Percentiles rank a stretch among this genome's conserved stretches.
Conservation (phyloP, 2,113 vertebrate genomes). For the Chamaetylas fuelleborni region DNA sequence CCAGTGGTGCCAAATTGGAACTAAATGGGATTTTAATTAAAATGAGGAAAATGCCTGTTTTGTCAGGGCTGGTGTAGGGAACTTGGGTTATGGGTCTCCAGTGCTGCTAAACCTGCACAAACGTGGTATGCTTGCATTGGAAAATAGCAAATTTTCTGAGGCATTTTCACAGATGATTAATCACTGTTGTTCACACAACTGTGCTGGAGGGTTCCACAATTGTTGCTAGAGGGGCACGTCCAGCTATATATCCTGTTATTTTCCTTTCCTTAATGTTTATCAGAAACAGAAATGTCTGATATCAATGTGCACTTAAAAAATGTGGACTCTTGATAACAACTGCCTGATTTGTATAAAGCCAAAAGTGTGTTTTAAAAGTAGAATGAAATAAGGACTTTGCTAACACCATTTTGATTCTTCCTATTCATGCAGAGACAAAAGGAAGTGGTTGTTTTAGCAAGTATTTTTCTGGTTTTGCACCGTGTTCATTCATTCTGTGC, state of each 20-base stretch:
- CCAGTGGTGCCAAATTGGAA: not conserved
- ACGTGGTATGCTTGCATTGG: not conserved
- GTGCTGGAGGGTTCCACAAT: too few relatives aligned
- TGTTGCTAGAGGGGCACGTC: not conserved
- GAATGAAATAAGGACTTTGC: not conserved
- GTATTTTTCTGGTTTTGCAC: slow-evolving; percentile 12
- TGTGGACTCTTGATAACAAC: not conserved
- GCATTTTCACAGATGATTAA: slow-evolving; percentile 22
- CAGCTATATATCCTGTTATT: slow-evolving; percentile 31
- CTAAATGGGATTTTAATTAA: not conserved
- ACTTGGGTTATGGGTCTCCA: not conserved
- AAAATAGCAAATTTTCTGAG: not conserved
- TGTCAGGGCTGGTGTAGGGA: not conserved
- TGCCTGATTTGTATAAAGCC: not conserved
- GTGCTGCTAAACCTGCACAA: not conserved
- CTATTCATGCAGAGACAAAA: slow-evolving; percentile 43
- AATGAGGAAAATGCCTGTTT: not conserved
- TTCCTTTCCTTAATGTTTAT: slow-evolving; percentile 1
- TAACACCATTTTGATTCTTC: slow-evolving; percentile 45
- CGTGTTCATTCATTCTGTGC: too few relatives aligned
- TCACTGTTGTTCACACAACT: not conserved
- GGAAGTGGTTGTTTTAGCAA: slow-evolving; percentile 34
- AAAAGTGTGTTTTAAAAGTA: slow-evolving; percentile 4
- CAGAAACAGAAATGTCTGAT: not conserved
- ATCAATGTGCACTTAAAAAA: not conserved